A percentile compares a stretch with the other conserved stretches of the same genome.
Conservation (phyloP, 2,113 vertebrate species). For the Casuarius casuarius region DNA sequence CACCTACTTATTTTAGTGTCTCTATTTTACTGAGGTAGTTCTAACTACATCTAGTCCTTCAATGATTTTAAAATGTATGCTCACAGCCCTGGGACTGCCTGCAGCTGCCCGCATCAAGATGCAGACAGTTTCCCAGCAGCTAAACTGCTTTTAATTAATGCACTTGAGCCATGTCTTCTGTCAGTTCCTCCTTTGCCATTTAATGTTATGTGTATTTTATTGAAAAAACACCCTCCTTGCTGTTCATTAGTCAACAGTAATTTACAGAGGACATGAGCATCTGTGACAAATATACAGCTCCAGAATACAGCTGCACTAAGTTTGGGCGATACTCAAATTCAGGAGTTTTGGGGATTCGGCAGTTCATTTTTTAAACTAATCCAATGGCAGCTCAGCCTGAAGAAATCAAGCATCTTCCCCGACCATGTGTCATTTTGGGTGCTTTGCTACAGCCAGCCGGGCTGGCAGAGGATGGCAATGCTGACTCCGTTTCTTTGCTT, state of each 20-base stretch:
- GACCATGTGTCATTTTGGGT: rapidly evolving
- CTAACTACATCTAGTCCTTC: neutral
- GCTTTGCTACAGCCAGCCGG: too few relatives aligned
- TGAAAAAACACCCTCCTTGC: neutral
- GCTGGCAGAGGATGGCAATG: rapidly evolving
- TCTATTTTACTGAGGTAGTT: neutral
- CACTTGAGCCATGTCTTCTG: neutral
- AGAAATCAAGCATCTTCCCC: neutral
- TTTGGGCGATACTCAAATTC: rapidly evolving
- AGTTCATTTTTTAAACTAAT: rapidly evolving
- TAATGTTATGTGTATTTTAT: neutral
- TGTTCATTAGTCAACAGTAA: neutral
- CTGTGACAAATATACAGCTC: neutral
- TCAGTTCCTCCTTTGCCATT: neutral
- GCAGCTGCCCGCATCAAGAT: neutral
- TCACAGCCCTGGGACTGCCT: neutral
- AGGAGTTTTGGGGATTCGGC: rapidly evolving
- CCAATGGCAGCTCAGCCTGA: neutral
- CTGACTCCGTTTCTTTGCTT: rapidly evolving
- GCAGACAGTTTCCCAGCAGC: neutral
- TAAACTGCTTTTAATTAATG: neutral
- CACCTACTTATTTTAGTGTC: neutral
- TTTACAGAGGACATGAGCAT: neutral
- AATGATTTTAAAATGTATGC: neutral
- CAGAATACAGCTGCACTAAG: neutral